A percentile compares a stretch with the other conserved stretches of the same genome.
Evolutionary conservation across 2,113 vertebrate genomes (phyloP).

Genomic region (Nothobranchius kuhntae): DNA sequence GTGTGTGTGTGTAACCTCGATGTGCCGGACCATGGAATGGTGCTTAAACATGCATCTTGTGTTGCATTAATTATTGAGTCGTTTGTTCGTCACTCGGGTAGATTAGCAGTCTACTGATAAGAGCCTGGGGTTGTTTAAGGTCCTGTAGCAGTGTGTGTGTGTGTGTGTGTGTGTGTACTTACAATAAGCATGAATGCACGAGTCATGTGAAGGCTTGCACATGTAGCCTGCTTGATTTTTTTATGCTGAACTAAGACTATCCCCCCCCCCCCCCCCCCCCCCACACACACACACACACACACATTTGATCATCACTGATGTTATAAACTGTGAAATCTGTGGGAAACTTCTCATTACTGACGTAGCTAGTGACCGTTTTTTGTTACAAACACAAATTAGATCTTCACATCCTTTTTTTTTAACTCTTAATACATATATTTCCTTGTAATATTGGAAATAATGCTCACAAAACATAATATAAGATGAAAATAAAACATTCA

Average conservation of each 20-base stretch:
- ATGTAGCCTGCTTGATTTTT: constrained; percentile 37
- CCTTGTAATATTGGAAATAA: too few relatives aligned
- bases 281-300: constrained; percentile 4
- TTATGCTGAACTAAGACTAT: constrained; percentile 50
- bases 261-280: neutral
- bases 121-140: constrained; percentile 77
- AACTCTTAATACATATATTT: neutral
- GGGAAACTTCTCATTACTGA: constrained; percentile 1
- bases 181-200: constrained; percentile 49
- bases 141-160: constrained; percentile 54
- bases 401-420: neutral
- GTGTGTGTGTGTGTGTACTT: constrained; percentile 8
- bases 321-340: constrained; percentile 23
- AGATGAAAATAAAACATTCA: too few relatives aligned
- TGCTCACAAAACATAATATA: too few relatives aligned
- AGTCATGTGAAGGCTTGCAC: constrained; percentile 61
- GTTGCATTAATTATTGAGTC: constrained; percentile 82
- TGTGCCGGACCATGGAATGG: constrained; percentile 70
- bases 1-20: constrained; percentile 46
- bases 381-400: constrained; percentile 8
- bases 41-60: constrained; percentile 80
- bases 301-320: constrained; percentile 21
- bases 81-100: constrained; percentile 76
- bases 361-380: constrained; percentile 9
- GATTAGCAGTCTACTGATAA: constrained; percentile 73